Percentiles rank a stretch among this genome's conserved stretches.
Conservation (phyloP, 2,888 invertebrate species). For the Caenorhabditis angaria region DNA sequence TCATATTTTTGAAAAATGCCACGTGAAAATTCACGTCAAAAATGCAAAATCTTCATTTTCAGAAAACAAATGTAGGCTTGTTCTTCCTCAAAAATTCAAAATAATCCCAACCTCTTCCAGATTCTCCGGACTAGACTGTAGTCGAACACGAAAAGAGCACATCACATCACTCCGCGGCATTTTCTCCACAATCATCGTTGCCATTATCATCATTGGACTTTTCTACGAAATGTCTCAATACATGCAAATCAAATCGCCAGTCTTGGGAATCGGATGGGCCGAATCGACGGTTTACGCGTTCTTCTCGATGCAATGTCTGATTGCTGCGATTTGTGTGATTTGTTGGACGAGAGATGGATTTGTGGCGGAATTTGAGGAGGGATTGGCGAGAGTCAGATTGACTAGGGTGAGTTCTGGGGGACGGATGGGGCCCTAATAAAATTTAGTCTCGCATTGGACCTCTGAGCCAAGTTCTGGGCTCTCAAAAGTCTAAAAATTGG, state of each 20-base stretch:
- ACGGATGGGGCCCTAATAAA: too few relatives aligned
- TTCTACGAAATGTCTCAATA: conserved; percentile 8
- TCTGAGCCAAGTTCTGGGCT: too few relatives aligned
- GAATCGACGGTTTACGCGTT: conserved; percentile 35
- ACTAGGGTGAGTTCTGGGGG: conserved; percentile 15
- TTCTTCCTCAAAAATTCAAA: too few relatives aligned
- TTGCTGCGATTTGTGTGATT: conserved; percentile 28
- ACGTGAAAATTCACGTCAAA: too few relatives aligned
- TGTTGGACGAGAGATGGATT: conserved; percentile 33
- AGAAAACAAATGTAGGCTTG: too few relatives aligned
- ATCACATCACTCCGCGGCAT: conserved; percentile 25
- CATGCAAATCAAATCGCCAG: conserved; percentile 9
- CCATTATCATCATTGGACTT: conserved; percentile 18
- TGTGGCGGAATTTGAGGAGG: conserved; percentile 36
- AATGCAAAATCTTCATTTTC: too few relatives aligned
- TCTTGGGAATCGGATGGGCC: conserved; percentile 31
- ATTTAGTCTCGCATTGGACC: too few relatives aligned
- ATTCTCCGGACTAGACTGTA: conserved; percentile 38
- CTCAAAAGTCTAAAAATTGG: too few relatives aligned
- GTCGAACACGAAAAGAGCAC: conserved; percentile 27
- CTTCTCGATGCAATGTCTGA: conserved; percentile 15
- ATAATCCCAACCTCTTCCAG: conserved; percentile 6
- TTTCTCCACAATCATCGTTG: conserved; percentile 17
- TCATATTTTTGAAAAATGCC: background rate
- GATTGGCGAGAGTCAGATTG: conserved; percentile 21